These are phyloP conservation scores for Malthinus flaveolus DNA, from an alignment of 2,888 invertebrate genomes.

Conservation along the genomic window DNA sequence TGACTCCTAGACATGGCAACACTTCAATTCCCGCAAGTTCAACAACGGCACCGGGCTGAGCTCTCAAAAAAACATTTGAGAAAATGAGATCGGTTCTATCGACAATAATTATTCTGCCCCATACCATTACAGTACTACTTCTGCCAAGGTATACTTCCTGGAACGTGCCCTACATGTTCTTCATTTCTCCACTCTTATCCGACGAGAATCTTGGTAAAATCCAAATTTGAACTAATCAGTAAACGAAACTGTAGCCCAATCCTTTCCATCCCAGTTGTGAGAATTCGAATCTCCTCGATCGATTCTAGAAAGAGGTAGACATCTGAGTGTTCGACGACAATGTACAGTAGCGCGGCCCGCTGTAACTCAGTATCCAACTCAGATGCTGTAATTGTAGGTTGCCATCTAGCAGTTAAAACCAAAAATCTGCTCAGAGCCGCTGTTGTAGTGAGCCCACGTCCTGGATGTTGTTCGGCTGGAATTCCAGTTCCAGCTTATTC, in stretches of 20 bases:
- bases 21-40: neutral
- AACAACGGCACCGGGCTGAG: neutral
- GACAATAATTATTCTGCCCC: neutral
- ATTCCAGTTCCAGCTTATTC: too few relatives aligned
- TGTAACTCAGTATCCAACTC: too few relatives aligned
- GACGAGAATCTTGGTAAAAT: neutral
- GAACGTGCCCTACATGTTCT: neutral
- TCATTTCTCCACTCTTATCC: neutral
- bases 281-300: too few relatives aligned
- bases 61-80: neutral
- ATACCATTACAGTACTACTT: neutral
- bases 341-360: too few relatives aligned
- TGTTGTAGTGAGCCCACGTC: too few relatives aligned
- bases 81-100: slow-evolving; percentile 3
- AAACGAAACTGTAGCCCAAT: neutral
- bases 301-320: too few relatives aligned
- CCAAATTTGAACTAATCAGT: neutral
- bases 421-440: too few relatives aligned
- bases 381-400: too few relatives aligned
- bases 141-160: neutral
- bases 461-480: too few relatives aligned
- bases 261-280: neutral
- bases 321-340: too few relatives aligned
- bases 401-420: too few relatives aligned
- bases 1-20: slow-evolving; percentile 1